Percentiles rank a stretch among this genome's conserved stretches.
These are phyloP conservation scores for Notodonta dromedarius DNA, from an alignment of 2,888 invertebrate species.

Conservation along the genomic window DNA sequence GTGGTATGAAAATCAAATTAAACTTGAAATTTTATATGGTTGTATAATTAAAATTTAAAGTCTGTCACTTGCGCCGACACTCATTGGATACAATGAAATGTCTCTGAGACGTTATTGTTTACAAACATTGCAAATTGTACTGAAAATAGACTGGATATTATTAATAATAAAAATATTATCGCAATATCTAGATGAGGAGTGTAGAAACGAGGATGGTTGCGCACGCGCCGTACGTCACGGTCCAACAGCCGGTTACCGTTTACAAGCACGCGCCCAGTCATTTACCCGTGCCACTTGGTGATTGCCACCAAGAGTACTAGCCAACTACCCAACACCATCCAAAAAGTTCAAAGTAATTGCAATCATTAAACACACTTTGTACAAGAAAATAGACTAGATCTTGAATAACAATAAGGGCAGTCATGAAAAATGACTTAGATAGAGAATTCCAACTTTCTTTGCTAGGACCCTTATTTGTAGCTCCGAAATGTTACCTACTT, in stretches of 20 bases:
- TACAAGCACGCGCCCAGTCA: conserved; percentile 54
- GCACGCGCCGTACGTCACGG: conserved; percentile 58
- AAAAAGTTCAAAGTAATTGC: not conserved
- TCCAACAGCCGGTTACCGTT: conserved; percentile 67
- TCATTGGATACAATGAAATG: not conserved
- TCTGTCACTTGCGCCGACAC: no score
- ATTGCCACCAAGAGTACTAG: conserved; percentile 37
- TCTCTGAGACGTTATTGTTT: no score
- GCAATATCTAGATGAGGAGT: conserved; percentile 53
- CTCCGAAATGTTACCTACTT: no score
- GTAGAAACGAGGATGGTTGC: conserved; percentile 70
- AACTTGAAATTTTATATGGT: no score
- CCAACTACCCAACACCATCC: no score
- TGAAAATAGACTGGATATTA: not conserved
- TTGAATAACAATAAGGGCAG: no score
- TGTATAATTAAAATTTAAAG: no score
- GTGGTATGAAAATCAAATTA: no score
- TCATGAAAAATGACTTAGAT: no score
- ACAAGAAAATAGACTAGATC: not conserved
- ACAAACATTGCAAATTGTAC: not conserved
- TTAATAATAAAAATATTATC: conserved; percentile 45
- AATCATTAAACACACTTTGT: conserved; percentile 2
- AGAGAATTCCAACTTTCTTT: no score
- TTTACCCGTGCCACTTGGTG: conserved; percentile 45
- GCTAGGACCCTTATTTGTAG: no score